Evolutionary conservation across 2,797 vertebrate species (phyloP).

Genomic region (Rhynchotus rufescens): DNA sequence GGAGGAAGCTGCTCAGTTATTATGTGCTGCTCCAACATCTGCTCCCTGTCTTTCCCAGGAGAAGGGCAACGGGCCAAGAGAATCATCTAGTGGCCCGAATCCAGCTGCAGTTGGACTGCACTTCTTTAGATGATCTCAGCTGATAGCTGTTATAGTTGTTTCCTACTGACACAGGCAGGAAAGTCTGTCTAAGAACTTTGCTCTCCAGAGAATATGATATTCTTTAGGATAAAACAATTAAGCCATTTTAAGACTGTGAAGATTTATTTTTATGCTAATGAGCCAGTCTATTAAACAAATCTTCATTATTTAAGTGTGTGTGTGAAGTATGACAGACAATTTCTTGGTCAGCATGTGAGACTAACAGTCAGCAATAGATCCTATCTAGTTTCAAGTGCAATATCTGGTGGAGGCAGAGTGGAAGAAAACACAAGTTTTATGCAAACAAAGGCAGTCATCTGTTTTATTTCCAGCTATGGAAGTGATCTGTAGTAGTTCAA

Average conservation of each 20-base stretch:
- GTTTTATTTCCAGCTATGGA: background rate
- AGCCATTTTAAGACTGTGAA: background rate
- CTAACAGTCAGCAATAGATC: background rate
- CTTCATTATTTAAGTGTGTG: background rate
- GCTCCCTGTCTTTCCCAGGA: slow-evolving; percentile 27
- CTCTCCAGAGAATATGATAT: background rate
- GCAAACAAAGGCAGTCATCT: background rate
- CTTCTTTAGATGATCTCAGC: slow-evolving; percentile 7
- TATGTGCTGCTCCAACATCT: slow-evolving; percentile 37
- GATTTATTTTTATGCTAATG: background rate
- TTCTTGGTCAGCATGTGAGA: background rate
- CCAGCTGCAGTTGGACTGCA: slow-evolving; percentile 5
- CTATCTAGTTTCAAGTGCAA: background rate
- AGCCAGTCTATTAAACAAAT: background rate
- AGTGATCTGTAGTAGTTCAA: background rate
- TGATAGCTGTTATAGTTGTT: background rate
- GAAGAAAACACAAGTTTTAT: background rate
- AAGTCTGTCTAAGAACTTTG: background rate
- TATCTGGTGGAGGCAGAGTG: background rate
- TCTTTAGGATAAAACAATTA: background rate
- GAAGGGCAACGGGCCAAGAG: slow-evolving; percentile 33
- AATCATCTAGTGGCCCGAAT: slow-evolving; percentile 37
- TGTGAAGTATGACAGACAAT: background rate
- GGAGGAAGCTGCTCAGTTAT: slow-evolving; percentile 18
- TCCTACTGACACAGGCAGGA: background rate